Conservation (phyloP, 64 coral and sea anemone genomes). For the Montipora foliosa region DNA sequence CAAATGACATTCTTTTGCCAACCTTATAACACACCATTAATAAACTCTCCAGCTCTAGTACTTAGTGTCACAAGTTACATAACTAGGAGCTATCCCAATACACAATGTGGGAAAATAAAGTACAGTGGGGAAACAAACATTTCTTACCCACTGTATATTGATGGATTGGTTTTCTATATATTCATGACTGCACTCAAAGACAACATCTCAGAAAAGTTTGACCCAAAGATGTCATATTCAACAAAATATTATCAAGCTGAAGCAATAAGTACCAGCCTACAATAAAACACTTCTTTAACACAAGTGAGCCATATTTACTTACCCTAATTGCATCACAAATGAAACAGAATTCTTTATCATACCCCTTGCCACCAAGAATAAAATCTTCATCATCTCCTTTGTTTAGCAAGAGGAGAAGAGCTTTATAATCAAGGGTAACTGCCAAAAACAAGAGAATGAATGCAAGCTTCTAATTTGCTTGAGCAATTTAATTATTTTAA, state of each 20-base stretch:
- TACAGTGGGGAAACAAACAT: neutral
- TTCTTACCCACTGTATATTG: neutral
- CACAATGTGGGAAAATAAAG: neutral
- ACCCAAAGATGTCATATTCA: neutral
- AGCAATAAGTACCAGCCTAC: neutral
- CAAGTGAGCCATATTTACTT: neutral
- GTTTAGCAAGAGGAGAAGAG: constrained; percentile 38
- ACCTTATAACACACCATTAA: no score
- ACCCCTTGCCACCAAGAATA: constrained; percentile 37
- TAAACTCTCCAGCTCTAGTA: no score
- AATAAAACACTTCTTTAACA: neutral
- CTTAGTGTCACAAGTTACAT: neutral
- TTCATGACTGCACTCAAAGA: neutral
- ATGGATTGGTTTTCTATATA: neutral
- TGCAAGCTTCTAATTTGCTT: neutral
- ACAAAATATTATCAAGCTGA: neutral
- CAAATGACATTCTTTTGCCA: no score
- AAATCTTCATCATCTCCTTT: constrained; percentile 49
- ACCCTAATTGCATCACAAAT: constrained; percentile 53
- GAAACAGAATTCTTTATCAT: constrained; percentile 34
- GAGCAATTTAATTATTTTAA: neutral
- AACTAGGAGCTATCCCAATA: neutral
- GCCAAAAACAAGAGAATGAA: constrained; percentile 17
- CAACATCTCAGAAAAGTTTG: neutral
- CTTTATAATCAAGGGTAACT: constrained; percentile 68